Evolutionary conservation across 2,113 vertebrate genomes (phyloP).

Genomic region (Gnathonemus longibarbis): DNA sequence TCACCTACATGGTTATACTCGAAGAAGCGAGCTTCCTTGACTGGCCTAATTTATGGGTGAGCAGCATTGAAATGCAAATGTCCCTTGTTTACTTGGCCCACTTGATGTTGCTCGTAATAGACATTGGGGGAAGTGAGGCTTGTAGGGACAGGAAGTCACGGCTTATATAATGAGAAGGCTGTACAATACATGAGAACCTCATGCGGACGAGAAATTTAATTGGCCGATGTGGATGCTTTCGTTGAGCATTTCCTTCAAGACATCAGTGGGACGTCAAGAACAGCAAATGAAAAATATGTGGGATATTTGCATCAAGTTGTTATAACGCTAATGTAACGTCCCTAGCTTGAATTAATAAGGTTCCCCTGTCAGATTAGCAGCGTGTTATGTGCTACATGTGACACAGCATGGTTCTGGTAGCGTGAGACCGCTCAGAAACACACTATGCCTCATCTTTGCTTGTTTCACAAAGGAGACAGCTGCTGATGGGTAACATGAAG

Average conservation of each 20-base stretch:
- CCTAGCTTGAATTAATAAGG: neutral
- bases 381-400: neutral
- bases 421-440: neutral
- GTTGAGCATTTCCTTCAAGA: neutral
- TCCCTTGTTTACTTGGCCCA: constrained; percentile 29
- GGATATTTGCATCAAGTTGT: neutral
- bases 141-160: neutral
- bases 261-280: neutral
- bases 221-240: neutral
- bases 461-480: neutral
- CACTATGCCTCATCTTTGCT: neutral
- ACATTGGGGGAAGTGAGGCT: constrained; percentile 15
- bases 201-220: neutral
- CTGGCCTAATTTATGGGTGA: constrained; percentile 24
- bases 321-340: neutral
- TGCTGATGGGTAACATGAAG: neutral
- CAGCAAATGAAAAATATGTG: neutral
- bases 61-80: constrained; percentile 32
- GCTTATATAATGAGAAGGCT: neutral
- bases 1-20: constrained; percentile 16
- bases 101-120: constrained; percentile 17
- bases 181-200: neutral
- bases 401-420: neutral
- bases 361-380: neutral
- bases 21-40: constrained; percentile 8